A percentile compares a stretch with the other conserved stretches of the same genome.
These are phyloP conservation scores for Idaea straminata DNA, from an alignment of 2,888 invertebrate species.

Conservation along the genomic window DNA sequence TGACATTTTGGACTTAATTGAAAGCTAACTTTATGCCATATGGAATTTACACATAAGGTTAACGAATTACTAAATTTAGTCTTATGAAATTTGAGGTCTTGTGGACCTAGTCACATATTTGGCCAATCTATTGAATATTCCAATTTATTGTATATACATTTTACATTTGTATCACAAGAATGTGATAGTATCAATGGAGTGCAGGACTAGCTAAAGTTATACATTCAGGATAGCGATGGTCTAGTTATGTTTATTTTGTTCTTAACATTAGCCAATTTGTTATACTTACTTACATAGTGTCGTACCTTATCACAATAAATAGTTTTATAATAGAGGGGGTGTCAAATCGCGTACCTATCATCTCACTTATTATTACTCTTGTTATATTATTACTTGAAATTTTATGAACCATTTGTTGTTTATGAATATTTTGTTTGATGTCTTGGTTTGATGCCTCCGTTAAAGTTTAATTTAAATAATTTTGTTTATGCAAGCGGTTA, in stretches of 20 bases:
- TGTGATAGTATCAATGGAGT: constrained; percentile 75
- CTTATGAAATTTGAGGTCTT: constrained; percentile 74
- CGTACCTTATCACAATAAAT: constrained; percentile 75
- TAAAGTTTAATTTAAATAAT: constrained; percentile 77
- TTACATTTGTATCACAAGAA: constrained; percentile 67
- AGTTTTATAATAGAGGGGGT: constrained; percentile 75
- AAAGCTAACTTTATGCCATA: constrained; percentile 81
- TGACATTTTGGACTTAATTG: constrained; percentile 76
- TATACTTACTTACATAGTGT: constrained; percentile 54
- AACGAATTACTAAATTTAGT: constrained; percentile 81
- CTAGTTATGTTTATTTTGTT: constrained; percentile 78
- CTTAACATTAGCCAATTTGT: constrained; percentile 79
- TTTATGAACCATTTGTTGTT: constrained; percentile 77
- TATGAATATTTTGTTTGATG: constrained; percentile 73
- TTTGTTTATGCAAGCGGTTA: constrained; percentile 79
- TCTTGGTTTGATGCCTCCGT: constrained; percentile 81
- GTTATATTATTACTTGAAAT: constrained; percentile 76
- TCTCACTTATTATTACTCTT: constrained; percentile 53
- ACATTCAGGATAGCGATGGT: constrained; percentile 78
- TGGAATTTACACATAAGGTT: constrained; percentile 79
- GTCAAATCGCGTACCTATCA: constrained; percentile 76
- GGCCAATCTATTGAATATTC: constrained; percentile 80
- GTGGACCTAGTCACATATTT: constrained; percentile 78
- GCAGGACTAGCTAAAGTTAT: constrained; percentile 75
- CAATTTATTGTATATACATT: constrained; percentile 78